Base-by-base conservation (phyloP, 2,888 invertebrate species). In the Sarcophaga carnaria region DNA sequence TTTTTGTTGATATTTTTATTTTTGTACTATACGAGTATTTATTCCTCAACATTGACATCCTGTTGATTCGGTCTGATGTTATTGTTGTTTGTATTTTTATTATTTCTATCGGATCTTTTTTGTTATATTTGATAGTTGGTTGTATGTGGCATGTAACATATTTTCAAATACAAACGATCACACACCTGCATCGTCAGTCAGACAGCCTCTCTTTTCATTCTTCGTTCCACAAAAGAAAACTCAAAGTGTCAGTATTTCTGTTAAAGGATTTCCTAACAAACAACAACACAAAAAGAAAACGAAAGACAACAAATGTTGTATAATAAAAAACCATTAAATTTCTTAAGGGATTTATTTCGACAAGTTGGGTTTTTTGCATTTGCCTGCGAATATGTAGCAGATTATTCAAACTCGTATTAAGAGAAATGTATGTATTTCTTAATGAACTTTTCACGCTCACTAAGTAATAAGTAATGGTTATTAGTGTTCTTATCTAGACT, bases 21-120 rank as follows among this genome's bases (percentile, higher is more conserved):
- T 11, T 54, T 64, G 37, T 64, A 27, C 63, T 64, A 63, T 70
- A 20, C 20, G 20, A 20, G 20, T 20, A 78, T 74, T 84, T 88
- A 76, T 80, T 80, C 82, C 71, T 86, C 85, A 88, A 88, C 87
- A 88, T 86, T 87, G 81, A 85, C 89, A 89, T 90, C 90, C 90
- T 89, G 90, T 89, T 90, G 90, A 90, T 90, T 89, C 89, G 63
- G 54, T 72, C 37, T 17, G 54, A 17, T 70, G 6, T 22, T 59
- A 17, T 63, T 60, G 11, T n/a, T 14, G 25, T 22, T 14, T 54
- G 12, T 54, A 14, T 12, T 54, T 54, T 14, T 54, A 14, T 54
- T 75, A 74, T 78, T 69, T 69, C 64, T 72, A 72, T 71, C 14
- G 10, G 3, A 22, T 60, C 0, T 45, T 70, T 64, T n/a, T 45